These are phyloP conservation scores for Psittacula echo DNA, from an alignment of 2,797 vertebrate species.

Conservation along the genomic window DNA sequence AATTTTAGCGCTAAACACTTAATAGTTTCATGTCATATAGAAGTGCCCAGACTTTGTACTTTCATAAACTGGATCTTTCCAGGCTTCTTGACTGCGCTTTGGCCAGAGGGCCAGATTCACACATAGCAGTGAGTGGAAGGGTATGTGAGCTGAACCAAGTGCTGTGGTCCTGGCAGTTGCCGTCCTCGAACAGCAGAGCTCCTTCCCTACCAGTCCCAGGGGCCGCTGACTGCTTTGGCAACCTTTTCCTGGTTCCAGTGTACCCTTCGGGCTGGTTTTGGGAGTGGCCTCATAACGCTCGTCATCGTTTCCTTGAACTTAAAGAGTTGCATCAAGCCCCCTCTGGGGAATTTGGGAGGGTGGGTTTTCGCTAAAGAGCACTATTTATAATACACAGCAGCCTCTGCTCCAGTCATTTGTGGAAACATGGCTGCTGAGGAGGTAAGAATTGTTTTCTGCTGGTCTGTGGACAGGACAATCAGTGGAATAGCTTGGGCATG, in stretches of 20 bases:
- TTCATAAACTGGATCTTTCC: background rate
- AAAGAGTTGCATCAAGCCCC: background rate
- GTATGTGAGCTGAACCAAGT: background rate
- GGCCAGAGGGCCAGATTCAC: background rate
- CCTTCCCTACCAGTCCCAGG: background rate
- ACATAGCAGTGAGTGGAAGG: background rate
- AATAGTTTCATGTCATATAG: background rate
- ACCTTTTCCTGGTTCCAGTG: background rate
- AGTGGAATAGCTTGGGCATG: background rate
- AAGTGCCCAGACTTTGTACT: background rate
- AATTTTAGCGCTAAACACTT: background rate
- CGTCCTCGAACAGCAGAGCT: background rate
- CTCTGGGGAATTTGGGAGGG: background rate
- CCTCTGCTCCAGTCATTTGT: background rate
- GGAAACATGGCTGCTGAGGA: background rate
- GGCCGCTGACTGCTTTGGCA: background rate
- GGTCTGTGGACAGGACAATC: background rate
- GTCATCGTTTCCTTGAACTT: background rate
- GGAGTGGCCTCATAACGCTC: background rate
- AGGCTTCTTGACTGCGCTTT: background rate
- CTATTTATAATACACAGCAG: background rate
- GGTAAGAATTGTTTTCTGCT: background rate
- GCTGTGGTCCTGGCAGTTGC: background rate
- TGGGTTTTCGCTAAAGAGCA: background rate
- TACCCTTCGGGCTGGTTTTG: rapidly evolving